Evolutionary conservation across 1,140 invertebrate genomes (phyloP).

Genomic region (Neodiprion pinetum): DNA sequence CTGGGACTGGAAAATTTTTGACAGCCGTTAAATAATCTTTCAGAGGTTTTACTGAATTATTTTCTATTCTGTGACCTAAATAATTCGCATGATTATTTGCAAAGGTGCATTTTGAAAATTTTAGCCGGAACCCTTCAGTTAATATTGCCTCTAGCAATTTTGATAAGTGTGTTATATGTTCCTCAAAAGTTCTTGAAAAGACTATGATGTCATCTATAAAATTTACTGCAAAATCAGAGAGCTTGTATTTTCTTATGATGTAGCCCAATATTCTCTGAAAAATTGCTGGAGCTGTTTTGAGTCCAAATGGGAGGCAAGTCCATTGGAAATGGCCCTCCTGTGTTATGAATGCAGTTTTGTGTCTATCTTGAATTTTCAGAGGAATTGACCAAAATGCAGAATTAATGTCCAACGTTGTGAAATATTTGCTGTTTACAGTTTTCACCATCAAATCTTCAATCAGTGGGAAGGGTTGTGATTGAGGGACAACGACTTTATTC

Average conservation of each 20-base stretch:
- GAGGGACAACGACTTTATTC: constrained; percentile 27
- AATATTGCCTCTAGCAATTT: too few species aligned
- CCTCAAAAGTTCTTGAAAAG: constrained; percentile 30
- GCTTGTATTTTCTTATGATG: constrained; percentile 40
- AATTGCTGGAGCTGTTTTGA: constrained; percentile 25
- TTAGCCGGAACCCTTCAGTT: too few species aligned
- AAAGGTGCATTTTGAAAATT: too few species aligned
- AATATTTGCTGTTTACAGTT: constrained; percentile 27
- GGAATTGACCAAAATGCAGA: constrained; percentile 36
- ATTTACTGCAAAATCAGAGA: constrained; percentile 29
- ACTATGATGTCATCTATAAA: constrained; percentile 35
- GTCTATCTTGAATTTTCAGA: constrained; percentile 29
- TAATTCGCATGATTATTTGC: too few species aligned
- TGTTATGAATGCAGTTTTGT: constrained; percentile 34
- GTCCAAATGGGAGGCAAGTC: constrained; percentile 31
- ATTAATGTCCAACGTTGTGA: constrained; percentile 33
- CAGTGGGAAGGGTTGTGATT: constrained; percentile 29
- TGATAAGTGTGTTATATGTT: too few species aligned
- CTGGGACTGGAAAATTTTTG: too few species aligned
- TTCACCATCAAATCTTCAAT: constrained; percentile 31
- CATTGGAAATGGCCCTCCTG: constrained; percentile 33
- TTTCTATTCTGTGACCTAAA: too few species aligned
- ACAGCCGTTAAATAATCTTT: too few species aligned
- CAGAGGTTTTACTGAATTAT: too few species aligned
- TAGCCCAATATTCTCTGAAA: constrained; percentile 32